phyloP scores from a whole-genome alignment of 2,888 invertebrate genomes.

The Caenorhabditis parvicauda region DNA sequence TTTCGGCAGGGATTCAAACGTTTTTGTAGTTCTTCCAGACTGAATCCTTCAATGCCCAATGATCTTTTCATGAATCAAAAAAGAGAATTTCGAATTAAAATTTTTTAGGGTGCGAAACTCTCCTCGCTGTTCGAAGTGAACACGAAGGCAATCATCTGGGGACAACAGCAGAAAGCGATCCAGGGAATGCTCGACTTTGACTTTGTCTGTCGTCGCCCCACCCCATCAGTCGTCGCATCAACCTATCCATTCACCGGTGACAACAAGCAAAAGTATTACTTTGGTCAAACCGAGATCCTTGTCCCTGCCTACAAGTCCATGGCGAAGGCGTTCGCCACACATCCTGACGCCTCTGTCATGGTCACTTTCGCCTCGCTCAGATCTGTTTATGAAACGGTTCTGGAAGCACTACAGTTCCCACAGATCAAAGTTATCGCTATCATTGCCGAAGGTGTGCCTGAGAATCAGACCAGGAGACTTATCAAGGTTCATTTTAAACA shows the following conservation, averaged over 20 bases:
- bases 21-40: too few relatives aligned
- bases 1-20: too few relatives aligned
- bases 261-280: conserved; percentile 98
- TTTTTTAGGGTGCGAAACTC: too few relatives aligned
- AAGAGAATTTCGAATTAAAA: too few relatives aligned
- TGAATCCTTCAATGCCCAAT: too few relatives aligned
- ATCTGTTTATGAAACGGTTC: conserved; percentile 92
- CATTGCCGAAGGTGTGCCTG: conserved; percentile 98
- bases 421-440: conserved; percentile 86
- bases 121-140: conserved; percentile 59
- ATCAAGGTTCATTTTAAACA: conserved; percentile 70
- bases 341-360: conserved; percentile 88
- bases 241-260: conserved; percentile 94
- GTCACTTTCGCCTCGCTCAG: conserved; percentile 94
- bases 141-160: conserved; percentile 84
- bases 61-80: too few relatives aligned
- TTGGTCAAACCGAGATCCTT: conserved; percentile 81
- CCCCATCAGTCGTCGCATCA: conserved; percentile 86
- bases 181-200: conserved; percentile 95
- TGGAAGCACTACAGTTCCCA: conserved; percentile 88
- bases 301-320: conserved; percentile 85
- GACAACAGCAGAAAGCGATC: conserved; percentile 95
- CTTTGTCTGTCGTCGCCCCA: conserved; percentile 82
- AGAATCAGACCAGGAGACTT: conserved; percentile 92
- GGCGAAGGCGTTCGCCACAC: conserved; percentile 91